Evolutionary conservation across 2,888 invertebrate species (phyloP).

Genomic region (Oithona nana): DNA sequence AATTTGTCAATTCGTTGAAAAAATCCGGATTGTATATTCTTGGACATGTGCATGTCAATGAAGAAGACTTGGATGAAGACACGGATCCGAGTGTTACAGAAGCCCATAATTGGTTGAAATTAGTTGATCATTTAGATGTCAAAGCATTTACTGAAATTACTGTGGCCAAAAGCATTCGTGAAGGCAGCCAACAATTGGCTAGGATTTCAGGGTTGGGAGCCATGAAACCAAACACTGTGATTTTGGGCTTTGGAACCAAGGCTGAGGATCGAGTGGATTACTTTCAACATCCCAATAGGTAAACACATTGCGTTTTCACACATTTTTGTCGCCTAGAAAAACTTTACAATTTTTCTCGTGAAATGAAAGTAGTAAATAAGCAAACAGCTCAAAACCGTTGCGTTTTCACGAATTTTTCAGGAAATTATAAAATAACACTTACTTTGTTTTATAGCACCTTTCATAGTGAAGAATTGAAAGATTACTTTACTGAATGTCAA

Average conservation of each 20-base stretch:
- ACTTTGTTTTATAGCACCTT: too few relatives aligned
- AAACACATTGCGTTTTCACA: too few relatives aligned
- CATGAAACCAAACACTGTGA: conserved; percentile 93
- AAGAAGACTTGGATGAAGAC: background rate
- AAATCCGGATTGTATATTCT: conserved; percentile 76
- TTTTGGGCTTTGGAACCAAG: conserved; percentile 78
- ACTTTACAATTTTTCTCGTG: too few relatives aligned
- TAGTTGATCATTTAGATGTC: conserved; percentile 81
- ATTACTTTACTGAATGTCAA: background rate
- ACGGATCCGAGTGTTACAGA: conserved; percentile 45
- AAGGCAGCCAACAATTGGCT: conserved; percentile 77
- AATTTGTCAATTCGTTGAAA: conserved; percentile 94
- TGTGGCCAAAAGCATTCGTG: conserved; percentile 58
- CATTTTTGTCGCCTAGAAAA: too few relatives aligned
- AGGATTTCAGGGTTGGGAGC: conserved; percentile 87
- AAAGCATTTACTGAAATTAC: conserved; percentile 94
- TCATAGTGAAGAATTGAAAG: background rate
- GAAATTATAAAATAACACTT: too few relatives aligned
- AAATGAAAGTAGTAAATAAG: too few relatives aligned
- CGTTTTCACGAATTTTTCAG: too few relatives aligned
- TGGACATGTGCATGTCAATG: conserved; percentile 53
- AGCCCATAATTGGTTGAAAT: conserved; percentile 67
- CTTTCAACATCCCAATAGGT: background rate
- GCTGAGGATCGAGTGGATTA: conserved; percentile 25
- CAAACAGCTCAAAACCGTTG: too few relatives aligned